These are phyloP conservation scores for Kuschelorhynchus macadamiae DNA, from an alignment of 2,888 invertebrate species.

Conservation along the genomic window DNA sequence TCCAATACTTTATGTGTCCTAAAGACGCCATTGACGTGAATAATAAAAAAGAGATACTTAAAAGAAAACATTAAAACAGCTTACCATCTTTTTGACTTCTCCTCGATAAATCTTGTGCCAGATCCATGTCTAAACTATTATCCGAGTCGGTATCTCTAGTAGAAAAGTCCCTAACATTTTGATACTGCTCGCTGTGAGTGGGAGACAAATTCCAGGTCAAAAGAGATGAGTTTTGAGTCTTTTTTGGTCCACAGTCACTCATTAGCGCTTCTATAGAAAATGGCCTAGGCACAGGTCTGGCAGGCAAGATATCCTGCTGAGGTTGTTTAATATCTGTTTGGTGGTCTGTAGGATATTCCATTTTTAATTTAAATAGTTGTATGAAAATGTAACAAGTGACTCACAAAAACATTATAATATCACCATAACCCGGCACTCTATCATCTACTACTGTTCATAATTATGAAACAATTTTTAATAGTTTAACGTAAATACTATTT, in stretches of 20 bases:
- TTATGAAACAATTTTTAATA: too few relatives aligned
- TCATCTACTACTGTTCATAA: too few relatives aligned
- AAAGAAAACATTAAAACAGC: too few relatives aligned
- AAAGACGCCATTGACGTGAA: too few relatives aligned
- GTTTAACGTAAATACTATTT: too few relatives aligned
- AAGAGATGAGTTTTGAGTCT: conserved; percentile 43
- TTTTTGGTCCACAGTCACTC: conserved; percentile 65
- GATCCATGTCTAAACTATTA: conserved; percentile 66
- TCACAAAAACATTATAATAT: background rate
- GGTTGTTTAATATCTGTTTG: conserved; percentile 41
- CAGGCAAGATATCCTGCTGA: conserved; percentile 48
- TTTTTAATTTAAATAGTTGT: conserved; percentile 11
- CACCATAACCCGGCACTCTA: too few relatives aligned
- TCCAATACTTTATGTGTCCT: too few relatives aligned
- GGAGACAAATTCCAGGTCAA: conserved; percentile 48
- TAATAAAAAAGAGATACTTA: too few relatives aligned
- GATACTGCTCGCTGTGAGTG: conserved; percentile 46
- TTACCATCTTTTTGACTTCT: conserved; percentile 64
- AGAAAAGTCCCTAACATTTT: conserved; percentile 32
- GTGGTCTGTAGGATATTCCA: conserved; percentile 25
- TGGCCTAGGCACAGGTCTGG: conserved; percentile 72
- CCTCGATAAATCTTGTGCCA: conserved; percentile 66
- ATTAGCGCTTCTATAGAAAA: conserved; percentile 77
- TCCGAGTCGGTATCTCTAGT: conserved; percentile 65
- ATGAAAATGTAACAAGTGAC: background rate